These are phyloP conservation scores for Erebia palarica DNA, from an alignment of 2,888 invertebrate species.

Conservation along the genomic window DNA sequence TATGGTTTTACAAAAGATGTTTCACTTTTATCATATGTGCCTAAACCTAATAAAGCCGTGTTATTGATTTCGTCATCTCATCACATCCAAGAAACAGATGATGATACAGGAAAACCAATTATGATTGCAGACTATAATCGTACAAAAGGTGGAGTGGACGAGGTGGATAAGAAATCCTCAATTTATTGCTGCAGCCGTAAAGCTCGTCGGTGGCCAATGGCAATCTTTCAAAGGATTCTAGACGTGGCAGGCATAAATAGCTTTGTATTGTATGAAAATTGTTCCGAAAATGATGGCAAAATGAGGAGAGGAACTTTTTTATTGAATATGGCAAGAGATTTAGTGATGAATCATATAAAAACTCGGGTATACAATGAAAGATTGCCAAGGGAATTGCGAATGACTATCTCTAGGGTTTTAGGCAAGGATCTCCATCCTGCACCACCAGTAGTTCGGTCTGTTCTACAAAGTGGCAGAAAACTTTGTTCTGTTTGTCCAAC, in stretches of 20 bases:
- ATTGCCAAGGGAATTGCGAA: conserved; percentile 34
- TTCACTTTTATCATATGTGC: conserved; percentile 30
- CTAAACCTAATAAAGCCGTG: too few species aligned
- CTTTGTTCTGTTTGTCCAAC: conserved; percentile 19
- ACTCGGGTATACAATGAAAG: conserved; percentile 33
- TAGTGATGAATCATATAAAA: conserved; percentile 24
- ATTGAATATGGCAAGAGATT: conserved; percentile 26
- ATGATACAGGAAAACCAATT: conserved; percentile 31
- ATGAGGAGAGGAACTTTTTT: conserved; percentile 21
- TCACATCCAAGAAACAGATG: conserved; percentile 31
- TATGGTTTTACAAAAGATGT: conserved; percentile 19
- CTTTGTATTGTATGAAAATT: conserved; percentile 27
- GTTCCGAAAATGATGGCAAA: conserved; percentile 27
- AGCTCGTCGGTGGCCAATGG: conserved; percentile 4
- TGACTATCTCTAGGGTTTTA: conserved; percentile 31
- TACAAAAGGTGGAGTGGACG: conserved; percentile 38
- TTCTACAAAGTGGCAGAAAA: conserved; percentile 19
- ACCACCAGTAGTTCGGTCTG: conserved; percentile 22
- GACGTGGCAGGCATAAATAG: conserved; percentile 23
- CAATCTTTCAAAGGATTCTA: conserved; percentile 6
- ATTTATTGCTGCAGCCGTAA: conserved; percentile 28
- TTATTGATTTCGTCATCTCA: conserved; percentile 34
- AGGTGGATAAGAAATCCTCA: conserved; percentile 32
- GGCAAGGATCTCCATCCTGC: conserved; percentile 24
- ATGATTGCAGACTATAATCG: conserved; percentile 36